phyloP scores from a whole-genome alignment of 2,797 vertebrate genomes.

The Antrozous pallidus region DNA sequence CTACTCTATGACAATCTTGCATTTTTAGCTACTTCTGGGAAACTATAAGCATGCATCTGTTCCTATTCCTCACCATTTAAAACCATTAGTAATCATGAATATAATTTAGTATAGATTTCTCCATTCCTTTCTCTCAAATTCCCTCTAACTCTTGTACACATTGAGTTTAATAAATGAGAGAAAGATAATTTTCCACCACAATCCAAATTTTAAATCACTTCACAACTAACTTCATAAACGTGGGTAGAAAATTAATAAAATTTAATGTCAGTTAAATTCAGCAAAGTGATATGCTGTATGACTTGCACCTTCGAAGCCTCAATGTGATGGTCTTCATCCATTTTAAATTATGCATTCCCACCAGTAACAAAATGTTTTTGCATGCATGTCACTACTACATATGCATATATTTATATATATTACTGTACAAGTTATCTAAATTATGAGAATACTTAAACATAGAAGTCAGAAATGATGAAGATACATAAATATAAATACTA shows the following conservation, averaged over 20 bases:
- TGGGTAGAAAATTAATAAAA: not conserved
- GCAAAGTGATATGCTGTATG: not conserved
- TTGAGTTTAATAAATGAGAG: not conserved
- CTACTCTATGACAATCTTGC: not conserved
- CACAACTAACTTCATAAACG: not conserved
- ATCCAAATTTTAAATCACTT: not conserved
- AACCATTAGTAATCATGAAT: not conserved
- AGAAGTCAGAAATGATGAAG: slow-evolving; percentile 16
- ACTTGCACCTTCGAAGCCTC: not conserved
- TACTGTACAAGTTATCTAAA: not conserved
- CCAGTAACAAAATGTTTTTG: not conserved
- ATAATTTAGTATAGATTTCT: not conserved
- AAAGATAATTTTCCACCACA: not conserved
- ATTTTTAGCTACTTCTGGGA: not conserved
- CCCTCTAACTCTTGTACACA: not conserved
- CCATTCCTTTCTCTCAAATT: not conserved
- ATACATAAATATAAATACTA: not conserved
- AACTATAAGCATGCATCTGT: not conserved
- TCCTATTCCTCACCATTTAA: not conserved
- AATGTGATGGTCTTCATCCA: not conserved
- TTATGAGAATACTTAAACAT: not conserved
- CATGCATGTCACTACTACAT: not conserved
- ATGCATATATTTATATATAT: not conserved
- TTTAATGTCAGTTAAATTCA: not conserved
- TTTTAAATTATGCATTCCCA: not conserved